Base-by-base conservation (phyloP, 2,888 invertebrate genomes). In the Mythimna impura region DNA sequence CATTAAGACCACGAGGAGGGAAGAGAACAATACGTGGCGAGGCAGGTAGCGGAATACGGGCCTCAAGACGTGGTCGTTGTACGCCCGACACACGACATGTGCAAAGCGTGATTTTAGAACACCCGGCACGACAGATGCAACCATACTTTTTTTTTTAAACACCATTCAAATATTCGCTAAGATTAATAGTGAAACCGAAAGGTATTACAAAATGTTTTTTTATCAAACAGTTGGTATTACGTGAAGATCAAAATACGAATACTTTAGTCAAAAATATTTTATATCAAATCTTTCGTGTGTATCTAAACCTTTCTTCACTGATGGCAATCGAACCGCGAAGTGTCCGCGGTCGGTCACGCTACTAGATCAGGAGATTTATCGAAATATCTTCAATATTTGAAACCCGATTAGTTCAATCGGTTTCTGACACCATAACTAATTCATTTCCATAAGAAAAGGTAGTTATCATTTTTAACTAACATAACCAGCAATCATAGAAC, bases 1-100 rank as follows among this genome's bases (percentile, higher is more conserved):
- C 86, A 91, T 94, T 94, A 92, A 94, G 84, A 83, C 83, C 77
- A 73, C 78, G 83, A 86, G 80, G 84, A 83, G 89, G 89, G 89
- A 86, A 80, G 85, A 85, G 88, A 92, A 95, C 94, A 95, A 94
- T 93, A 89, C 86, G 70, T 74, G 85, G 83, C 75, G 83, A 82
- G 83, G 92, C 95, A 95, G 95, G 95, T 95, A 95, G 94, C 88
- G 91, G 90, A 92, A 93, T 93, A 93, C 93, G 94, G 95, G 94
- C 85, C 73, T 88, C 91, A 90, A 92, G 89, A 91, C 90, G 84
- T 85, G 84, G 22, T 22, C 81, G 85, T 78, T 61, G 74, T 67
- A 86, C 82, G 85, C 79, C 40, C 79, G 78, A 85, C 87, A 82
- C 81, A 80, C 87, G 89, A 91, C 94, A 94, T 94, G 90, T 93